Conservation (phyloP, 2,113 vertebrate genomes). For the Clupea harengus region DNA sequence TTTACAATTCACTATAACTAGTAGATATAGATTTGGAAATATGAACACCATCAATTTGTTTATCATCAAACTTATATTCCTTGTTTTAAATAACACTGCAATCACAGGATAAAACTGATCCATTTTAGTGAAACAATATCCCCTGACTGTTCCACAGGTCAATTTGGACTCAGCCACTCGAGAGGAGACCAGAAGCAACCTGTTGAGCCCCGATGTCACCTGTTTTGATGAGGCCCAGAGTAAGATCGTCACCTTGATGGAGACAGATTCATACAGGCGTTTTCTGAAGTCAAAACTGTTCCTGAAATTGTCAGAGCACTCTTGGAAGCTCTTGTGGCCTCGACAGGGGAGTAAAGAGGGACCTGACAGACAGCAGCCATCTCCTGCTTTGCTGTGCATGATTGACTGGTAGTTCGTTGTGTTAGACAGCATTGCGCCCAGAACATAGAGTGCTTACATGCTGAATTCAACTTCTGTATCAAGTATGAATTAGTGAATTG, state of each 20-base stretch:
- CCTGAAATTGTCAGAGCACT: constrained; percentile 52
- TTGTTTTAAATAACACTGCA: too few species aligned
- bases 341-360: constrained; percentile 45
- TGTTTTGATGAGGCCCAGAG: constrained; percentile 73
- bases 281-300: constrained; percentile 71
- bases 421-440: neutral
- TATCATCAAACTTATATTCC: too few species aligned
- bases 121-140: neutral
- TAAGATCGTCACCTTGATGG: constrained; percentile 74
- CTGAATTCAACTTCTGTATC: neutral
- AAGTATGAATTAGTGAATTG: neutral
- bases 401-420: too few species aligned
- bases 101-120: neutral
- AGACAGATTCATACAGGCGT: constrained; percentile 76
- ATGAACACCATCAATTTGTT: too few species aligned
- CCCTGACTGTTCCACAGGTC: constrained; percentile 57
- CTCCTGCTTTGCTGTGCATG: constrained; percentile 41
- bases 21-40: neutral
- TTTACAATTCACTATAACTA: neutral
- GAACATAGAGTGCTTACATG: neutral
- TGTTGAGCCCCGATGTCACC: constrained; percentile 48
- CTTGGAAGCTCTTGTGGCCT: neutral
- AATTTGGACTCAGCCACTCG: constrained; percentile 71
- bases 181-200: constrained; percentile 64
- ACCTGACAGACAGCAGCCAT: constrained; percentile 28